phyloP scores from a whole-genome alignment of 2,888 invertebrate species.

The Tanytarsus gracilentus region DNA sequence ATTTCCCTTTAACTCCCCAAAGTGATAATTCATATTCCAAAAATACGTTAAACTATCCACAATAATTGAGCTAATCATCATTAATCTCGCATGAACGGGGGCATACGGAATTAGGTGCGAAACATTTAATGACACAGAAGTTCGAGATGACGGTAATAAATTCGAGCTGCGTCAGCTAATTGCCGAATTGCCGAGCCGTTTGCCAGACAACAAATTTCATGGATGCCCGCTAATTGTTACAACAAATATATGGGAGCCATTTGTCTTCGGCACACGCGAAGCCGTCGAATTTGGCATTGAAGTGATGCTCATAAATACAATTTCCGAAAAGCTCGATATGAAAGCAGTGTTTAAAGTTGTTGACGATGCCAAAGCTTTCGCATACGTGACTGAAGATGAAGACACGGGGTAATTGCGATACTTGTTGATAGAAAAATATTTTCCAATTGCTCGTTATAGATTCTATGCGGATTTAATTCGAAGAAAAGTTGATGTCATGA shows the following conservation, averaged over 20 bases:
- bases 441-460: too few relatives aligned
- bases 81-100: too few relatives aligned
- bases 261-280: constrained; percentile 2
- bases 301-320: constrained; percentile 38
- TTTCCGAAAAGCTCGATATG: constrained; percentile 37
- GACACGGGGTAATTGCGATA: too few relatives aligned
- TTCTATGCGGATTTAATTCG: constrained; percentile 26
- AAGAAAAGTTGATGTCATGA: constrained; percentile 37
- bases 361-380: constrained; percentile 18
- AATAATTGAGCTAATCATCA: too few relatives aligned
- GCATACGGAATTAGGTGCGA: constrained; percentile 11
- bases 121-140: constrained; percentile 14
- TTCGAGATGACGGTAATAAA: constrained; percentile 9
- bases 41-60: too few relatives aligned
- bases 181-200: constrained; percentile 13
- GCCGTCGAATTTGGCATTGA: constrained; percentile 36
- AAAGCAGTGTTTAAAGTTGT: constrained; percentile 32
- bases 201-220: constrained; percentile 21
- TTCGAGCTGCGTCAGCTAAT: constrained; percentile 22
- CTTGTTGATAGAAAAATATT: too few relatives aligned
- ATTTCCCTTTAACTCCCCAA: too few relatives aligned
- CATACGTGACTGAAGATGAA: constrained; percentile 13
- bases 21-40: too few relatives aligned
- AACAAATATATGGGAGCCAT: constrained; percentile 22
- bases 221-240: constrained; percentile 14